Conservation (phyloP, 2,888 invertebrate species). For the Meteorus colon region DNA sequence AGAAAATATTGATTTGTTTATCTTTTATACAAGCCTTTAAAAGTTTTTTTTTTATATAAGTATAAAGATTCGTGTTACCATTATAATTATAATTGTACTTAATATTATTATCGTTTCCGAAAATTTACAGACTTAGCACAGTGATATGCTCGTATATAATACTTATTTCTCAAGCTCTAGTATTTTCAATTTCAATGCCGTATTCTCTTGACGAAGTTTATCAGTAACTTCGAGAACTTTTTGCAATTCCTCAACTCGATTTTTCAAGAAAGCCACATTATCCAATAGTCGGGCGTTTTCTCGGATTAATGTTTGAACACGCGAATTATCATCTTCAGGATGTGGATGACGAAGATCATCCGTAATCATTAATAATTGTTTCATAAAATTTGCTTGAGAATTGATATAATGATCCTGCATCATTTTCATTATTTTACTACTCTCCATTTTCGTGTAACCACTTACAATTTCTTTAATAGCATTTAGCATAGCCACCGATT, state of each 20-base stretch:
- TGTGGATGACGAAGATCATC: slow-evolving; percentile 62
- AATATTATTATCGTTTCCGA: background rate
- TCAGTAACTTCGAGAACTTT: slow-evolving; percentile 60
- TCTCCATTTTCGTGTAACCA: slow-evolving; percentile 64
- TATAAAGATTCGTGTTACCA: background rate
- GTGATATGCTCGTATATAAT: background rate
- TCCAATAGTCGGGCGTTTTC: slow-evolving; percentile 64
- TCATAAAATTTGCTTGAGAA: slow-evolving; percentile 65
- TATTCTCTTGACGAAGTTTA: slow-evolving; percentile 63
- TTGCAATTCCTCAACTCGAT: slow-evolving; percentile 60
- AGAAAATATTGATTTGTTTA: background rate
- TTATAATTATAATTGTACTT: background rate
- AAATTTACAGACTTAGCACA: background rate
- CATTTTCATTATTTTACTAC: slow-evolving; percentile 61
- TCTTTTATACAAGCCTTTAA: background rate
- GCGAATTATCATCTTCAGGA: slow-evolving; percentile 54
- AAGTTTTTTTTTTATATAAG: background rate
- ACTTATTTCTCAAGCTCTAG: slow-evolving; percentile 56
- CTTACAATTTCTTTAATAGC: slow-evolving; percentile 67
- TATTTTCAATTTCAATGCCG: slow-evolving; percentile 60
- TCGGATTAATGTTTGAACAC: slow-evolving; percentile 52
- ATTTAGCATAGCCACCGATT: slow-evolving; percentile 60
- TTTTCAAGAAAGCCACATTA: slow-evolving; percentile 58
- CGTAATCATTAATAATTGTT: slow-evolving; percentile 61
- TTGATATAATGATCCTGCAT: slow-evolving; percentile 65